These are phyloP conservation scores for Rhinophrynus dorsalis DNA, from an alignment of 2,797 vertebrate genomes.

Conservation along the genomic window DNA sequence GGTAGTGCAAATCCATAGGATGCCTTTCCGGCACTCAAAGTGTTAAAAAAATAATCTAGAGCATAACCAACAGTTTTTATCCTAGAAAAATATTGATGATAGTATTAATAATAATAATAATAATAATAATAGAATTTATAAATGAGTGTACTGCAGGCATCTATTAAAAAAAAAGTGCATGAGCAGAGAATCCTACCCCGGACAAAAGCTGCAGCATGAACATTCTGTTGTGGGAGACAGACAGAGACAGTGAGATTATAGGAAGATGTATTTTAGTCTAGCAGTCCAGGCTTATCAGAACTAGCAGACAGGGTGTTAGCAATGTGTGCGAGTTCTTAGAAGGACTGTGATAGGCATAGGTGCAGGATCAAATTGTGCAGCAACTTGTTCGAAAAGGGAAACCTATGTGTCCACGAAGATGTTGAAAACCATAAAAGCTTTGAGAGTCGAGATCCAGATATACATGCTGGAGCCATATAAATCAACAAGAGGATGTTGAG, in stretches of 20 bases:
- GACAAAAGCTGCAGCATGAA: no score
- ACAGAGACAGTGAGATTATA: conserved; percentile 18
- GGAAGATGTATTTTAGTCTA: not conserved
- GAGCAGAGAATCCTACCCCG: no score
- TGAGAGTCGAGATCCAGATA: conserved; percentile 2
- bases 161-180: no score
- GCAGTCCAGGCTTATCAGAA: conserved; percentile 2
- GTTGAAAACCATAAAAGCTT: not conserved
- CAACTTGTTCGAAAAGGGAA: not conserved
- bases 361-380: conserved; percentile 9
- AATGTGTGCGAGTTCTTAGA: conserved; percentile 3
- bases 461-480: not conserved
- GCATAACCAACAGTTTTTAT: no score
- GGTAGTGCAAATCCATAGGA: no score
- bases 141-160: no score
- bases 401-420: not conserved
- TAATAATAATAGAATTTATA: no score
- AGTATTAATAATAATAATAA: no score
- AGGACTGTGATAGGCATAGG: not conserved
- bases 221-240: not conserved
- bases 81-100: no score
- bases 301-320: conserved; percentile 2
- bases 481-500: no score
- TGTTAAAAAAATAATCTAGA: no score
- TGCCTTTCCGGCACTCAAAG: no score